These are phyloP conservation scores for Cosmia trapezina DNA, from an alignment of 2,888 invertebrate species.

Conservation along the genomic window DNA sequence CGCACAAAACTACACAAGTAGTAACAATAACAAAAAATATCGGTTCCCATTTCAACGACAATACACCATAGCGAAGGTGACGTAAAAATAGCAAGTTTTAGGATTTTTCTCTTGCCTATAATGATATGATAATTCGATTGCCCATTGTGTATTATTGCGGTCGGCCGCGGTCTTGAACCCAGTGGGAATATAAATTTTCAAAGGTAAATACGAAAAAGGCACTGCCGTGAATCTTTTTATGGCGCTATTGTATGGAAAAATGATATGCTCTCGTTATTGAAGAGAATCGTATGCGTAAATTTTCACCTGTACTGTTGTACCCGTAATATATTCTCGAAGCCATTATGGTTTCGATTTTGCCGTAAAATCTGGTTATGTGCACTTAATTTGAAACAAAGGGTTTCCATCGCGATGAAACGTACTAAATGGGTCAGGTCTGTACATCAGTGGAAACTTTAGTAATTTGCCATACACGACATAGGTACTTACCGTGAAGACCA, in stretches of 20 bases:
- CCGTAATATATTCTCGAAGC: conserved; percentile 65
- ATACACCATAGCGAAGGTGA: conserved; percentile 56
- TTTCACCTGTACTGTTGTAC: conserved; percentile 67
- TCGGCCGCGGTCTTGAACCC: conserved; percentile 82
- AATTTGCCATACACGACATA: conserved; percentile 49
- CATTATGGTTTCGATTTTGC: conserved; percentile 61
- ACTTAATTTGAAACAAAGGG: conserved; percentile 67
- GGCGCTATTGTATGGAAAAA: conserved; percentile 81
- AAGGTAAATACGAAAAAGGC: conserved; percentile 87
- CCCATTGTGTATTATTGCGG: conserved; percentile 87
- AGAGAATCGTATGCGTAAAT: conserved; percentile 74
- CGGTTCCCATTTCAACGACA: conserved; percentile 46
- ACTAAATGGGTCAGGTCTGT: conserved; percentile 52
- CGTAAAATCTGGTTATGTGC: conserved; percentile 64
- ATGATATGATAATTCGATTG: conserved; percentile 88
- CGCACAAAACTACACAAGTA: conserved; percentile 48
- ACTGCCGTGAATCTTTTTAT: conserved; percentile 84
- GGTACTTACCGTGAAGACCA: conserved; percentile 29
- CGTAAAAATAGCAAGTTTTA: conserved; percentile 67
- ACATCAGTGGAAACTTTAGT: conserved; percentile 60
- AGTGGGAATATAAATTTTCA: conserved; percentile 87
- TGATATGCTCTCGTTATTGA: conserved; percentile 78
- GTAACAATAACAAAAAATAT: conserved; percentile 50
- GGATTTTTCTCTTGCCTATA: conserved; percentile 75
- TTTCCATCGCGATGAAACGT: conserved; percentile 44